Evolutionary conservation across 2,113 vertebrate genomes (phyloP).

Genomic region (Peromyscus leucopus): DNA sequence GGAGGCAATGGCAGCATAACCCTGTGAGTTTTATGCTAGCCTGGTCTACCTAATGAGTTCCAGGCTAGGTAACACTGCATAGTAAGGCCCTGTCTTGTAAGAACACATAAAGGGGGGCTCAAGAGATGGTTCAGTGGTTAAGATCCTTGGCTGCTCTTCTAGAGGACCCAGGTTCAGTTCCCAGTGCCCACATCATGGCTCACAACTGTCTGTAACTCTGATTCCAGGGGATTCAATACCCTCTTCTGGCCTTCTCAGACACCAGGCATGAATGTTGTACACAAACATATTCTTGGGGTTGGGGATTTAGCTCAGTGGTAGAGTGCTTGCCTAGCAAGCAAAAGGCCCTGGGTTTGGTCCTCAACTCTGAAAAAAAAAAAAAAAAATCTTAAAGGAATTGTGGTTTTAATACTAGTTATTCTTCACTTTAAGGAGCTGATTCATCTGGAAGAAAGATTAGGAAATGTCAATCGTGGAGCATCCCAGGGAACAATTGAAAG

Average conservation of each 20-base stretch:
- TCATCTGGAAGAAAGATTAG: conserved; percentile 98
- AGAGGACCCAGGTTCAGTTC: not conserved
- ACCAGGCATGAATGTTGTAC: not conserved
- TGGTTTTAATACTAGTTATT: conserved; percentile 74
- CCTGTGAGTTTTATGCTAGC: not conserved
- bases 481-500: conserved; percentile 99
- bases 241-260: not conserved
- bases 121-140: not conserved
- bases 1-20: not conserved
- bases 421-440: conserved; percentile 93
- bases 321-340: no score
- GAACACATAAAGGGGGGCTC: no score
- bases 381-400: not conserved
- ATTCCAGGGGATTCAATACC: not conserved
- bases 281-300: not conserved
- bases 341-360: no score
- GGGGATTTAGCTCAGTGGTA: no score
- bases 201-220: not conserved
- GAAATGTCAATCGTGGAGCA: conserved; percentile 98
- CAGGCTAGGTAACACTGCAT: not conserved
- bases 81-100: not conserved
- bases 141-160: not conserved
- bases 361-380: no score
- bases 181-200: no score
- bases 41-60: not conserved